Evolutionary conservation across 53 echinoderm and acorn worm species (phyloP).

Genomic region (Henricia sp.): DNA sequence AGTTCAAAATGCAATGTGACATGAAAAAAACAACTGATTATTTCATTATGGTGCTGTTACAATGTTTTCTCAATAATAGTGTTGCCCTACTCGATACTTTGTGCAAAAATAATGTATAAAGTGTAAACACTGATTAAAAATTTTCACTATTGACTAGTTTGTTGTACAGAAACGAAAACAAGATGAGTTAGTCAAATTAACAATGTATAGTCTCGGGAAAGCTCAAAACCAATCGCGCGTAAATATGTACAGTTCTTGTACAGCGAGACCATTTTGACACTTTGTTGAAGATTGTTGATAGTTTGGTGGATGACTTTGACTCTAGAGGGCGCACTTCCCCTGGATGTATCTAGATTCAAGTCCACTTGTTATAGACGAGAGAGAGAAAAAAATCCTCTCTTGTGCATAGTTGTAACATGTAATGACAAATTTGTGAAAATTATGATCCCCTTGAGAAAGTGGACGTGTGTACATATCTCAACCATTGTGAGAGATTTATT

Average conservation of each 20-base stretch:
- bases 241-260: slow-evolving; percentile 46
- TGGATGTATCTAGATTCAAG: not conserved
- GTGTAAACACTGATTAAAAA: slow-evolving; percentile 34
- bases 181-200: not conserved
- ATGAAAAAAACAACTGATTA: slow-evolving; percentile 21
- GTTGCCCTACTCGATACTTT: slow-evolving; percentile 32
- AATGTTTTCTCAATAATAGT: slow-evolving; percentile 49
- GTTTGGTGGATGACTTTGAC: slow-evolving; percentile 1
- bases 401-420: not conserved
- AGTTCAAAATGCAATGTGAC: not conserved
- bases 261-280: slow-evolving; percentile 24
- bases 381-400: not conserved
- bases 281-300: not conserved
- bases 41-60: slow-evolving; percentile 57
- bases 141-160: slow-evolving; percentile 25
- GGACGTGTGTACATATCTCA: slow-evolving; percentile 17
- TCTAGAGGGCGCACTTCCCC: slow-evolving; percentile 23
- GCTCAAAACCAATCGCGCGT: not conserved
- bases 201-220: slow-evolving; percentile 6
- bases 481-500: not conserved
- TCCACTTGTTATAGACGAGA: slow-evolving; percentile 37
- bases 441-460: not conserved
- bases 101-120: slow-evolving; percentile 60
- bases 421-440: not conserved
- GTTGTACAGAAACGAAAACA: slow-evolving; percentile 30